A percentile compares a stretch with the other conserved stretches of the same genome.
phyloP scores from a whole-genome alignment of 2,888 invertebrate species.

The Serrognathus titanus region DNA sequence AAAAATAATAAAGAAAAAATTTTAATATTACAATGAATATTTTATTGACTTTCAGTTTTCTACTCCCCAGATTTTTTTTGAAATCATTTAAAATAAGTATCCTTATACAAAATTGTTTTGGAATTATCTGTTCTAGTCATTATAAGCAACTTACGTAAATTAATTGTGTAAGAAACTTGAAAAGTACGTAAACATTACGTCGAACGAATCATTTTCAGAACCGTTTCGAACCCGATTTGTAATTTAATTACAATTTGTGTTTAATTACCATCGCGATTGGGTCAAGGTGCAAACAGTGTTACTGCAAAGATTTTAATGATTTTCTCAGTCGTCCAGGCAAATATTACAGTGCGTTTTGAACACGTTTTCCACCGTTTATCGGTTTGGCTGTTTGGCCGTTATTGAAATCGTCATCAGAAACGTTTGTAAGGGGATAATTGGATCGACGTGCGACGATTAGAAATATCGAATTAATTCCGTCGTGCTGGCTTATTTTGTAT shows the following conservation, averaged over 20 bases:
- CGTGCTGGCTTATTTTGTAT: background rate
- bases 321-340: background rate
- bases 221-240: no score
- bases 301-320: conserved; percentile 20
- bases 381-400: background rate
- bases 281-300: conserved; percentile 19
- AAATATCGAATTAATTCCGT: background rate
- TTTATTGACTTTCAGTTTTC: no score
- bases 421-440: background rate
- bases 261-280: conserved; percentile 11
- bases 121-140: no score
- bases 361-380: background rate
- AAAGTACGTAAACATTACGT: no score
- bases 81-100: no score
- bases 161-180: no score
- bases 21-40: no score
- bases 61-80: no score
- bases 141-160: no score
- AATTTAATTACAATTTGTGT: background rate
- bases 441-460: background rate
- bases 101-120: no score
- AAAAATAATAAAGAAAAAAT: no score
- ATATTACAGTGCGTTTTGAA: background rate
- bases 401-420: background rate
- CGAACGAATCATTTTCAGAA: no score